Conservation (phyloP, 2,888 invertebrate genomes). For the Nomada fabriciana region DNA sequence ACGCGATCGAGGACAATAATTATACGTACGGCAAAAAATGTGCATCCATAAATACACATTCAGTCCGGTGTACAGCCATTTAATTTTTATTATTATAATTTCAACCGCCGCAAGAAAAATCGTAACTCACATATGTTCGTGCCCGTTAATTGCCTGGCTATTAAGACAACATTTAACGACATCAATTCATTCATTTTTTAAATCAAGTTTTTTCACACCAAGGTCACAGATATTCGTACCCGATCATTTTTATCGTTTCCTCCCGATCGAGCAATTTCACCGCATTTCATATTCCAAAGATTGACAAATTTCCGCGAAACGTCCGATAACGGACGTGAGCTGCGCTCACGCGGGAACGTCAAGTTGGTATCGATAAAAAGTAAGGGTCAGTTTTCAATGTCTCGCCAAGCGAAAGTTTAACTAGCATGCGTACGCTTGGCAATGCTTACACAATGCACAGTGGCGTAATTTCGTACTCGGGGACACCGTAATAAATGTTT, state of each 20-base stretch:
- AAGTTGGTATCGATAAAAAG: constrained; percentile 32
- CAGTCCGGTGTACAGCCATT: not conserved
- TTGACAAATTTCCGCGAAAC: not conserved
- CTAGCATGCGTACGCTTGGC: constrained; percentile 62
- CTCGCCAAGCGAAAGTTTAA: constrained; percentile 69
- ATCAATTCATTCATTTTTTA: not conserved
- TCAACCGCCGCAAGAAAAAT: not conserved
- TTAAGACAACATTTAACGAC: constrained; percentile 12
- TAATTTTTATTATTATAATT: constrained; percentile 21
- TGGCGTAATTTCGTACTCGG: constrained; percentile 72
- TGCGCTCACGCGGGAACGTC: constrained; percentile 11
- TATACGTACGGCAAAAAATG: not conserved
- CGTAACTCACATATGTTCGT: no score
- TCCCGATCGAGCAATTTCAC: no score
- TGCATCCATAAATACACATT: not conserved
- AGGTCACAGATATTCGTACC: not conserved
- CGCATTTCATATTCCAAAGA: not conserved
- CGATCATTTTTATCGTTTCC: not conserved
- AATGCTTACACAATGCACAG: constrained; percentile 71
- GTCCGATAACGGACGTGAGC: not conserved
- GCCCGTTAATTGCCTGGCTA: not conserved
- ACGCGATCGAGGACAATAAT: constrained; percentile 4
- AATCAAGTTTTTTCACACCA: not conserved
- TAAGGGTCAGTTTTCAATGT: constrained; percentile 68
- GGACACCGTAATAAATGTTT: constrained; percentile 69